Conservation (phyloP, 2,888 invertebrate genomes). For the Ecliptopera silaceata region DNA sequence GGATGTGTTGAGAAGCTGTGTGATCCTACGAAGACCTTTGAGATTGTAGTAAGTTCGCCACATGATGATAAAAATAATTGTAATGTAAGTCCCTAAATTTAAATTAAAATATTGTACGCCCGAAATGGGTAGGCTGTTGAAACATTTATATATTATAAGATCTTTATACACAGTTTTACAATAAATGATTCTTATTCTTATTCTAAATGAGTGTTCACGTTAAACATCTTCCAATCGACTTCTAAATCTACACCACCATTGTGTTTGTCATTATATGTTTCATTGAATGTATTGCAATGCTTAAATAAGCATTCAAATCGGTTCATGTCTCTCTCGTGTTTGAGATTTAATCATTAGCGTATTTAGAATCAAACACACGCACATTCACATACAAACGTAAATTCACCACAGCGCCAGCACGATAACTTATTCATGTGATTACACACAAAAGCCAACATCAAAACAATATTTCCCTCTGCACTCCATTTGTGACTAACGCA, state of each 20-base stretch:
- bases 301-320: neutral
- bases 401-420: neutral
- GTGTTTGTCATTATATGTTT: neutral
- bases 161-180: too few relatives aligned
- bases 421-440: neutral
- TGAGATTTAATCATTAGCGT: neutral
- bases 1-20: constrained; percentile 91
- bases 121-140: too few relatives aligned
- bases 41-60: constrained; percentile 67
- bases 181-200: too few relatives aligned
- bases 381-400: neutral
- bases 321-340: neutral
- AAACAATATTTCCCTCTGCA: constrained; percentile 19
- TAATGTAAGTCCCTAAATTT: too few relatives aligned
- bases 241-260: neutral
- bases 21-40: constrained; percentile 85
- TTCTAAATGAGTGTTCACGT: constrained; percentile 18
- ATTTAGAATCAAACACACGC: neutral
- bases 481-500: constrained; percentile 72
- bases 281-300: neutral
- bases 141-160: too few relatives aligned
- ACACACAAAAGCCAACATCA: constrained; percentile 2
- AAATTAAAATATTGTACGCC: too few relatives aligned
- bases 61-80: too few relatives aligned
- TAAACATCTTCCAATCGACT: neutral